Base-by-base conservation (phyloP, 35 echinoderm and acorn worm species). In the Lytechinus pictus region DNA sequence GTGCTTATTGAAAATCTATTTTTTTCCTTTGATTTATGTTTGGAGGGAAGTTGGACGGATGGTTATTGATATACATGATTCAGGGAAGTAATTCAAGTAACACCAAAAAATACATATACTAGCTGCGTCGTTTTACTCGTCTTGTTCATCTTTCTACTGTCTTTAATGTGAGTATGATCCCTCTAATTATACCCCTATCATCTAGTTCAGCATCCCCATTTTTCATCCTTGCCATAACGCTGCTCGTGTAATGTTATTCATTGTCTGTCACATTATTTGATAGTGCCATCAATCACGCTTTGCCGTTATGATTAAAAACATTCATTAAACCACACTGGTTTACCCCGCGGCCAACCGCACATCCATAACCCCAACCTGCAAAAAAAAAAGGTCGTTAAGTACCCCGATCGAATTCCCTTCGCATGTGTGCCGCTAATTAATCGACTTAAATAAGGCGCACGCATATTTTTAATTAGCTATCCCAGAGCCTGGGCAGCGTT, bases 391-490 rank as follows among this genome's bases (percentile, higher is more conserved):
- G 3, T 79, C 66, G 66, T 79, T 79, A 79, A 8, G 1, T 58
- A 57, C 66, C 4, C 19, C 66, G 66, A 79, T 79, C 66, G 66
- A 79, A 58, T 58, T 16, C 66, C 66, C 66, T 79, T 79, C 4
- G 66, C 16, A 79, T 79, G 66, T 79, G n/a, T 79, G 66, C 66
- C 66, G 66, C 66, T 79, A 79, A 79, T 79, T 79, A 79, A 79
- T 79, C 66, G 66, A 79, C 66, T 79, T 79, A 79, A 79, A 79
- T 79, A 79, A 79, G 66, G 66, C 66, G 12, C 66, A 79, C 66
- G 66, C 19, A 24, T 79, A 79, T n/a, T 79, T 79, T 79, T 79
- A 79, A 79, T 79, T 79, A 79, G 66, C 66, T 24, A 79, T 16
- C 66, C 14, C 19, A 24, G 66, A 79, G 33, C 66, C 6, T 24